A percentile compares a stretch with the other conserved stretches of the same genome.
Evolutionary conservation across 1,140 invertebrate species (phyloP).

Genomic region (Drosophila kanapiae): DNA sequence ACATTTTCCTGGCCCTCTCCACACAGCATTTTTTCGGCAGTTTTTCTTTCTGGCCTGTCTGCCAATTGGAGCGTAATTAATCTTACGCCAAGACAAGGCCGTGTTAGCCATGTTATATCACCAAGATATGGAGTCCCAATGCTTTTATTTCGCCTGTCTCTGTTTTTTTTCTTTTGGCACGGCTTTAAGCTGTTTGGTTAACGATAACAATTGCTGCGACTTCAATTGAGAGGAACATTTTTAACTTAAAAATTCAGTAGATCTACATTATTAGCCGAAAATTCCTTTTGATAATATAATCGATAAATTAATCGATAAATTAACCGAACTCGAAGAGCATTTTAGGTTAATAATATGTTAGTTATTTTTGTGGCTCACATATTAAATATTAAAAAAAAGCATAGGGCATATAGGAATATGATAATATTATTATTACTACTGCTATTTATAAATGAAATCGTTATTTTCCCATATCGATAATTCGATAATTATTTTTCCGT

Average conservation of each 20-base stretch:
- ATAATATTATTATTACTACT: too few relatives aligned
- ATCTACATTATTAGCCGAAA: too few relatives aligned
- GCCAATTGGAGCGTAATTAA: constrained; percentile 79
- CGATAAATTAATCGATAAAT: too few relatives aligned
- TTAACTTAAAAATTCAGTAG: not conserved
- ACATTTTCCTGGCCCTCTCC: constrained; percentile 24
- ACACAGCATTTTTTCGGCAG: constrained; percentile 27
- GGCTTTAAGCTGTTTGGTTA: constrained; percentile 28
- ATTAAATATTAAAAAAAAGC: too few relatives aligned
- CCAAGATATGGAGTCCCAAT: constrained; percentile 44
- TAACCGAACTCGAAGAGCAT: too few relatives aligned
- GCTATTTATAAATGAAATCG: too few relatives aligned
- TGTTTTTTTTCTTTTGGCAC: not conserved
- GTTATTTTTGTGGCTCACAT: too few relatives aligned
- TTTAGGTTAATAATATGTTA: too few relatives aligned
- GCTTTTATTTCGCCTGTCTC: constrained; percentile 12
- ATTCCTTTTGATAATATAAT: too few relatives aligned
- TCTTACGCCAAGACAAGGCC: constrained; percentile 63
- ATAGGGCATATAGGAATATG: too few relatives aligned
- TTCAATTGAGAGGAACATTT: not conserved
- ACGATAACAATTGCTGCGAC: constrained; percentile 41
- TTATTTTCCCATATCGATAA: too few relatives aligned
- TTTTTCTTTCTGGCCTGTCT: constrained; percentile 54
- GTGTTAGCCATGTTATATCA: constrained; percentile 64
- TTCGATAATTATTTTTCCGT: too few relatives aligned